phyloP scores from a whole-genome alignment of 2,113 vertebrate species.

The Tringa solitaria region DNA sequence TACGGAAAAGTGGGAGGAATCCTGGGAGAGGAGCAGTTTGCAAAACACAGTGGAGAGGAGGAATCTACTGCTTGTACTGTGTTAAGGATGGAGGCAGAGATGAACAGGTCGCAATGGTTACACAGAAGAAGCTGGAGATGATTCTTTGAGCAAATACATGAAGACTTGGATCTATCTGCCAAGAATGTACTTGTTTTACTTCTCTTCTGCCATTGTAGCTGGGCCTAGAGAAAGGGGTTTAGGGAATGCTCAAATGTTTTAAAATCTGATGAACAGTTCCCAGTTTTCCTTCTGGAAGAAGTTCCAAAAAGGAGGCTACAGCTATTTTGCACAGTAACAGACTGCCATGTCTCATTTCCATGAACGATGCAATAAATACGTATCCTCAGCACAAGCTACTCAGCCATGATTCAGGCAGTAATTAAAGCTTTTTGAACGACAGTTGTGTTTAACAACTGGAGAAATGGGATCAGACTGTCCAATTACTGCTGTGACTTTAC shows the following conservation, averaged over 20 bases:
- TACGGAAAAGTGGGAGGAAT: not conserved
- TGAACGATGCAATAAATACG: not conserved
- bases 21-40: not conserved
- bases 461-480: slow-evolving; percentile 9
- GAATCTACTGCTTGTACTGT: not conserved
- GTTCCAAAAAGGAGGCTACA: not conserved
- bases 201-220: not conserved
- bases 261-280: not conserved
- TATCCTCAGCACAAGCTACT: not conserved
- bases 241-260: not conserved
- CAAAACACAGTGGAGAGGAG: not conserved
- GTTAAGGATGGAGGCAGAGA: not conserved
- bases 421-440: not conserved
- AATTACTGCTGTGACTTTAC: not conserved
- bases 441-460: slow-evolving; percentile 9
- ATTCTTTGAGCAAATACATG: not conserved
- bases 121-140: not conserved
- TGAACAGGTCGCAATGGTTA: not conserved
- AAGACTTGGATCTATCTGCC: not conserved
- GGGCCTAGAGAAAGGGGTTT: not conserved
- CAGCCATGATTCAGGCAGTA: not conserved
- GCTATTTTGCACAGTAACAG: not conserved
- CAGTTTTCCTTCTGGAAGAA: not conserved
- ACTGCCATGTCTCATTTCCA: not conserved
- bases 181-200: not conserved